Evolutionary conservation across 2,888 invertebrate genomes (phyloP), one percentile per base, ranked within the genome.

Genomic region (Chrysolina oricalcia): DNA sequence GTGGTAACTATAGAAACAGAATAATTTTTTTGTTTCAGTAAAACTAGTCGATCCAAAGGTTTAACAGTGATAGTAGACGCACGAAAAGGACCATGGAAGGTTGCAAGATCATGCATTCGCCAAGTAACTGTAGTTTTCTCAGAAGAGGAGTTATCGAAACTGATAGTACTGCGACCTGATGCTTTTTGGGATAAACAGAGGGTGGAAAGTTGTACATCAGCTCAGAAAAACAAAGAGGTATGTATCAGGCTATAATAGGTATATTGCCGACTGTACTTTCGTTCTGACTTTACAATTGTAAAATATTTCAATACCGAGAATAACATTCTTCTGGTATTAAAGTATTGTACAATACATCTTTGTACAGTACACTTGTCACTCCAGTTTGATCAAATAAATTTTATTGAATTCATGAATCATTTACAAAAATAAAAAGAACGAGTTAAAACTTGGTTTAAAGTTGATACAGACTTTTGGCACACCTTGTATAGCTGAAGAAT

Each of bases 101-200:
- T 91, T 63, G 92, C 92, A 70, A 89, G 92, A 78, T 90, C 91
- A 35, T 92, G 91, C 84, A 91, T 93, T 72, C 90, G 92, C 48
- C 90, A 91, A 82, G 91, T 93, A 63, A 90, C 89, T 73, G 87
- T 89, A 67, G 90, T 89, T 71, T 88, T 92, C 79, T 77, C 76
- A 50, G 76, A 81, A 63, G 84, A 86, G 69, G 85, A 87, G 79
- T 81, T 88, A 43, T 86, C 87, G 17, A 85, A 87, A 63, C 85
- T 90, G 70, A 90, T 94, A 83, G 93, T 95, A 74, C 89, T 96
- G 77, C 91, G 93, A 82, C 92, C 94, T 27, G 94, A 95, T 84
- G 93, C 93, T 64, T 94, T 94, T 88, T 93, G 94, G 92, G 94
- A 94, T 84, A 94, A 94, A 85, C 93, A 94, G 84, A 87, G 91